Evolutionary conservation across 2,797 vertebrate species (phyloP).

Genomic region (Pseudochaenichthys georgianus): DNA sequence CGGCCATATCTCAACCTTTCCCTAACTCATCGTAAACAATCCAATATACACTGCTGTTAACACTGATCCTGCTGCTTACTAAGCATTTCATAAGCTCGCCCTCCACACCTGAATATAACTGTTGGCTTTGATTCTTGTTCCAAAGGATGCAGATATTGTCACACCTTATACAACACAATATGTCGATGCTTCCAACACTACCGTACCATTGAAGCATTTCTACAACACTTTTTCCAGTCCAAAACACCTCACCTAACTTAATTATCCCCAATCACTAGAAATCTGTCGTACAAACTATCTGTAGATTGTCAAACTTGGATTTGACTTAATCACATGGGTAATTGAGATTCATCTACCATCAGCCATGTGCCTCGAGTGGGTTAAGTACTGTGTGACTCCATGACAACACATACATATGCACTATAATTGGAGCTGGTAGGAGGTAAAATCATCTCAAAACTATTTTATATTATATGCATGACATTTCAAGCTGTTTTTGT

Average conservation of each 20-base stretch:
- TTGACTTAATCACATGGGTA: not conserved
- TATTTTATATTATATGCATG: not conserved
- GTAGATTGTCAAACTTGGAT: not conserved
- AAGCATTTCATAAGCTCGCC: not conserved
- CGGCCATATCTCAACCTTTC: constrained; percentile 7
- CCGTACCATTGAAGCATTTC: not conserved
- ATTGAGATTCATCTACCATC: not conserved
- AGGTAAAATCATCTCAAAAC: not conserved
- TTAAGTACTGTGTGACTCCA: constrained; percentile 11
- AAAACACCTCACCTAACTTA: not conserved
- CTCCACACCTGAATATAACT: not conserved
- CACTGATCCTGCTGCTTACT: not conserved
- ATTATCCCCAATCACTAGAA: not conserved
- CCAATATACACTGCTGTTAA: not conserved
- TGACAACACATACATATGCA: constrained; percentile 16
- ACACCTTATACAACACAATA: not conserved
- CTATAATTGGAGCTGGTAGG: constrained; percentile 16
- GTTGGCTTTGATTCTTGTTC: constrained; percentile 1
- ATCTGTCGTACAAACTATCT: not conserved
- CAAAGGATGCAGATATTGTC: not conserved
- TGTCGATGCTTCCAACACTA: not conserved
- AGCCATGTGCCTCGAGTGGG: not conserved
- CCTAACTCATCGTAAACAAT: constrained; percentile 4
- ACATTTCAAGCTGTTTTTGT: not conserved
- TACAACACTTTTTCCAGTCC: not conserved